phyloP scores from a whole-genome alignment of 2,797 vertebrate species.

The Halcyon smyrnensis region DNA sequence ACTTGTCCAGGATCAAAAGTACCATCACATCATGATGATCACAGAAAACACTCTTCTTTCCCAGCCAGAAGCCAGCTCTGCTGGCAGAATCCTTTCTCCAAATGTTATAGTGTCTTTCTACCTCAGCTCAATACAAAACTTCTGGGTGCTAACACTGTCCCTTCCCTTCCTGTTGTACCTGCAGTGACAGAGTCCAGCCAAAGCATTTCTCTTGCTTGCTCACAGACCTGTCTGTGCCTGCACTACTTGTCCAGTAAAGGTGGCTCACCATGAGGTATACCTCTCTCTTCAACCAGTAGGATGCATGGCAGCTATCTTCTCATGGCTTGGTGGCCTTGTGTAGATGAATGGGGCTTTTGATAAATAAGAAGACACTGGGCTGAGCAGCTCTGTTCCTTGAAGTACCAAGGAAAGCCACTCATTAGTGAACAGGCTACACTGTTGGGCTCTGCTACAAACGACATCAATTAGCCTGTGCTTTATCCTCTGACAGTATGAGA shows the following conservation, averaged over 20 bases:
- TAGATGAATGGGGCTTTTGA: neutral
- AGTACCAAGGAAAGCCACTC: neutral
- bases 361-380: neutral
- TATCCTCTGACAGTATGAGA: neutral
- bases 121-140: neutral
- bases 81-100: neutral
- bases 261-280: rapidly evolving
- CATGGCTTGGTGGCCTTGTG: neutral
- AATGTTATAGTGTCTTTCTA: neutral
- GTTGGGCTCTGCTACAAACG: neutral
- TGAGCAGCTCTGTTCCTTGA: neutral
- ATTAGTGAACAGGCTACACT: neutral
- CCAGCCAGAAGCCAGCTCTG: neutral
- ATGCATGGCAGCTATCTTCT: neutral
- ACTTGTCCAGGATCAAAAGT: neutral
- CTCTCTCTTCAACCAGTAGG: neutral
- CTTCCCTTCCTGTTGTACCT: neutral
- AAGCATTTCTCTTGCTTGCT: neutral
- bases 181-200: neutral
- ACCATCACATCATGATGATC: neutral
- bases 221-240: neutral
- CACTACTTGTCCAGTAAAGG: no score
- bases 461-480: neutral
- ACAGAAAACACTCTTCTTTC: neutral
- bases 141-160: neutral